Conservation (phyloP, 2,797 vertebrate species). For the Enteromius paludinosus region DNA sequence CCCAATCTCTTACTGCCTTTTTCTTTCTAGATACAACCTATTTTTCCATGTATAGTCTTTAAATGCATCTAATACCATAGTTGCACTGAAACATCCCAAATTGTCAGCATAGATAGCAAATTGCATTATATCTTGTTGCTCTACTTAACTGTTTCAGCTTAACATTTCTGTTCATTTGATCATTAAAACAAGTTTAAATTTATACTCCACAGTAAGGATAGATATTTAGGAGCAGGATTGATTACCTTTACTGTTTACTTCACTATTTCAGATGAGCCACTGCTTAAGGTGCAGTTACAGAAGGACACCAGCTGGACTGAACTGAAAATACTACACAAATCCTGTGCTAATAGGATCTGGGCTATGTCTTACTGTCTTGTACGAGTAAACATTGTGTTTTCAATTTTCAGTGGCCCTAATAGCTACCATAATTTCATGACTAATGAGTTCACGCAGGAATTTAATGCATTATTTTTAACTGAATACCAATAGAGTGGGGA, state of each 20-base stretch:
- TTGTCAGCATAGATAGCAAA: neutral
- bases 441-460: neutral
- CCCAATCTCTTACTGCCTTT: neutral
- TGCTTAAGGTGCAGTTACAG: constrained; percentile 11
- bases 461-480: neutral
- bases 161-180: neutral
- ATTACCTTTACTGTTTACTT: neutral
- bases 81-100: neutral
- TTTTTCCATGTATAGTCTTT: neutral
- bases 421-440: neutral
- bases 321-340: constrained; percentile 53
- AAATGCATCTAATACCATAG: neutral
- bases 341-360: constrained; percentile 58
- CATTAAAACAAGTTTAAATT: neutral
- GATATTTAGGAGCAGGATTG: neutral
- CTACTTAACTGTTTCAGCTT: neutral
- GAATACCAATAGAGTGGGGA: neutral
- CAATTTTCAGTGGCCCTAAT: neutral
- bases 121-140: neutral
- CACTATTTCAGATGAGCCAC: neutral
- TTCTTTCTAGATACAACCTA: too few relatives aligned
- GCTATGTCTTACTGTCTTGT: neutral
- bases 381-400: neutral
- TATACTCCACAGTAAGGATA: too few relatives aligned
- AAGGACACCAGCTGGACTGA: constrained; percentile 42